Evolutionary conservation across 2,888 invertebrate species (phyloP), one percentile per base, ranked within the genome.

Genomic region (Acanthosoma haemorrhoidale): DNA sequence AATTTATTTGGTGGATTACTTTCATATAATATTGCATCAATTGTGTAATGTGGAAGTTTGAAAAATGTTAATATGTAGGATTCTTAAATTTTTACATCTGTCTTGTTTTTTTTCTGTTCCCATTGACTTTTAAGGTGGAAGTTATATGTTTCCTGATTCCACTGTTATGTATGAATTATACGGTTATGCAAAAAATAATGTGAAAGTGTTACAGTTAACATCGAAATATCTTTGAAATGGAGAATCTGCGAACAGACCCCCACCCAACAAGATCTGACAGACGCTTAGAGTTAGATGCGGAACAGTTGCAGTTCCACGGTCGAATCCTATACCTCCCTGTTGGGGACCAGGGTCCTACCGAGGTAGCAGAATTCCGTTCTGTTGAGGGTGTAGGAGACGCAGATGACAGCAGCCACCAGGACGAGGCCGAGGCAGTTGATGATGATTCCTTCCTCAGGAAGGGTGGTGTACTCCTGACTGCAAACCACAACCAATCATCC

Each of bases 391-490:
- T 87, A 88, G 78, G 85, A 85, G 79, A 88, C 83, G 76, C 88
- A 82, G 72, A 87, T 86, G 73, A 85, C 83, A 73, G 87, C 82
- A 70, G 84, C 87, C 75, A 87, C 82, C 78, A 88, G 82, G 75
- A 84, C 82, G 77, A 87, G 84, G 74, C 87, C 88, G 76, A 89
- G 84, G 38, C 86, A 84, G 82, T 89, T 90, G 79, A 89, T 81
- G 78, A 89, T 83, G 77, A 88, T 83, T 16, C 84, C 86, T 80
- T 89, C 88, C 43, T 70, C 70, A 4, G 69, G 69, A 13, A 70
- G 57, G 4, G 16, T 70, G 16, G 43, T 8, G 67, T 67, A 67
- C 18, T 72, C 68, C 38, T 21, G 15, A 67, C 72, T 72, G 72
- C 34, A 71, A 72, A 72, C 67, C 59, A 67, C 15, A 61, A 68